Percentiles rank a stretch among this genome's conserved stretches.
These are phyloP conservation scores for Hyppa rectilinea DNA, from an alignment of 2,888 invertebrate genomes.

Conservation along the genomic window DNA sequence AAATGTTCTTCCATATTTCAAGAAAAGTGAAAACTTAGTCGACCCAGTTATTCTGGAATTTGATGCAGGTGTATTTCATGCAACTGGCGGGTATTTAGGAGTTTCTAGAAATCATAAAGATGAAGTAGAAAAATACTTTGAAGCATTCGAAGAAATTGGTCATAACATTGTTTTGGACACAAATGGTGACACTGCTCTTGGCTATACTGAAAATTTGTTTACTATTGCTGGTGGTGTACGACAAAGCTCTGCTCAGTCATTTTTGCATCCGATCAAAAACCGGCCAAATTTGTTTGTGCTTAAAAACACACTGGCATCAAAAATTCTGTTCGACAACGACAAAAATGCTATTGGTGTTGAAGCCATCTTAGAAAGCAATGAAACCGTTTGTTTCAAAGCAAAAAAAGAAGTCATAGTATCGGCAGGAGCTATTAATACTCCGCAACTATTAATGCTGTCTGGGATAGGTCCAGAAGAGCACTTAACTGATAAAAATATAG, in stretches of 20 bases:
- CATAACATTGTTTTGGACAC: conserved; percentile 73
- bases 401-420: conserved; percentile 86
- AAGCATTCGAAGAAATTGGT: conserved; percentile 84
- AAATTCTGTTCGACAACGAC: conserved; percentile 85
- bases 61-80: conserved; percentile 70
- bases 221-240: conserved; percentile 83
- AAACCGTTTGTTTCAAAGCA: conserved; percentile 67
- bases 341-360: conserved; percentile 84
- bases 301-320: conserved; percentile 85
- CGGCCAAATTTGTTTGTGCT: conserved; percentile 76
- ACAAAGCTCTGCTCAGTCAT: conserved; percentile 87
- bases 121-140: conserved; percentile 65
- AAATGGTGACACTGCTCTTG: conserved; percentile 81
- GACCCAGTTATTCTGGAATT: conserved; percentile 60
- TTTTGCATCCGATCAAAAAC: conserved; percentile 74
- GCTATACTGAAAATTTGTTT: conserved; percentile 83
- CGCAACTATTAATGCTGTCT: conserved; percentile 86
- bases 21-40: conserved; percentile 83
- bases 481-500: conserved; percentile 74
- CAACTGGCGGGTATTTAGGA: conserved; percentile 80
- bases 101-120: conserved; percentile 72
- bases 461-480: conserved; percentile 85
- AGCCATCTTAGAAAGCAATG: conserved; percentile 71
- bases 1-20: conserved; percentile 84
- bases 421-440: conserved; percentile 85